Percentiles rank a stretch among this genome's conserved stretches.
phyloP scores from a whole-genome alignment of 1,140 invertebrate species.

The Euwallacea similis region DNA sequence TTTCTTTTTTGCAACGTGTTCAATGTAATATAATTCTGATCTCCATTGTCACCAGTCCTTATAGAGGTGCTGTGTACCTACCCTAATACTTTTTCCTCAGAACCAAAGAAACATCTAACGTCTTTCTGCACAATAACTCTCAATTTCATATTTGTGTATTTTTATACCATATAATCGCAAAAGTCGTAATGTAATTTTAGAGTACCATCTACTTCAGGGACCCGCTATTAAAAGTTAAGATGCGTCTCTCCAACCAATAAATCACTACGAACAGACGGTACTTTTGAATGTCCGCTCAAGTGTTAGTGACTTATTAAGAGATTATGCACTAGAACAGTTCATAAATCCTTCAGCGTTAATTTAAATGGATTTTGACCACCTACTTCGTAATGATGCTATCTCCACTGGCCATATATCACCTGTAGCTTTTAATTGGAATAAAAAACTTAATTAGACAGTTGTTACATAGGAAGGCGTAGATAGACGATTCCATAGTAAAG shows the following conservation, averaged over 20 bases:
- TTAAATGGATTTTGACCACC: constrained; percentile 30
- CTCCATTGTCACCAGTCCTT: no score
- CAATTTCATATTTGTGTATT: no score
- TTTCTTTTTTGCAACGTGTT: no score
- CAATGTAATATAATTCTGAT: no score
- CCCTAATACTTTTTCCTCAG: no score
- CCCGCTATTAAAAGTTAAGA: background rate
- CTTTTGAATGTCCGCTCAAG: background rate
- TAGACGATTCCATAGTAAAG: no score
- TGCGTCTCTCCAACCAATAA: constrained; percentile 1
- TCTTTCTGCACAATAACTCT: no score
- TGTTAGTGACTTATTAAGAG: constrained; percentile 10
- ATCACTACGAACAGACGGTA: background rate
- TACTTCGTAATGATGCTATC: constrained; percentile 10
- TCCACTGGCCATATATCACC: constrained; percentile 9
- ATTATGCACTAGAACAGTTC: constrained; percentile 21
- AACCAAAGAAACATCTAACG: no score
- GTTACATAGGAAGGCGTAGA: background rate
- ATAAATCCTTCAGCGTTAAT: constrained; percentile 24
- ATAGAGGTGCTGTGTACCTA: no score
- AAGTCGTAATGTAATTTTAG: background rate
- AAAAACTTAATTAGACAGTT: background rate
- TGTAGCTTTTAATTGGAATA: constrained; percentile 12
- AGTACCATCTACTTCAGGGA: background rate
- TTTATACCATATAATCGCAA: no score